phyloP scores from a whole-genome alignment of 2,888 invertebrate genomes.

The Euspilapteryx auroguttella region DNA sequence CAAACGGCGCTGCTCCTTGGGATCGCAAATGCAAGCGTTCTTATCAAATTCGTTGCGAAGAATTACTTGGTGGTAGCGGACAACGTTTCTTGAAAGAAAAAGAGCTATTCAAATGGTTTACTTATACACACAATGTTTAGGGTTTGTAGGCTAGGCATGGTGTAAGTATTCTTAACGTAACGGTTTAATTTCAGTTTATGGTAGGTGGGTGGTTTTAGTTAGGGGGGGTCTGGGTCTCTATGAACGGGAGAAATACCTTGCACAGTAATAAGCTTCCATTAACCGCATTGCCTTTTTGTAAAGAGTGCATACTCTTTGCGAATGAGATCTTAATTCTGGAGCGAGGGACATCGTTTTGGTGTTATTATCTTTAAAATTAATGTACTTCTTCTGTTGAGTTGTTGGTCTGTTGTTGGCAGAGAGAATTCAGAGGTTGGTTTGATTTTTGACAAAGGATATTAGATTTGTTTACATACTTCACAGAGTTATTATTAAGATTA shows the following conservation, averaged over 20 bases:
- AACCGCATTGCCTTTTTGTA: conserved; percentile 73
- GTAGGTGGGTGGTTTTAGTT: not conserved
- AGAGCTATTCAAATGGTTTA: not conserved
- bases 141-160: conserved; percentile 2
- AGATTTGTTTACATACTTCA: too few species aligned
- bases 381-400: too few species aligned
- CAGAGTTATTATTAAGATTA: too few species aligned
- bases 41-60: conserved; percentile 84
- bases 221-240: too few species aligned
- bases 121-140: not conserved
- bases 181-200: not conserved
- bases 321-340: conserved; percentile 55
- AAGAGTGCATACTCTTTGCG: conserved; percentile 72
- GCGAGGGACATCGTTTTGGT: too few species aligned
- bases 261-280: conserved; percentile 61
- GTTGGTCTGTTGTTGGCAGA: too few species aligned
- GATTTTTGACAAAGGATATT: too few species aligned
- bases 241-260: conserved; percentile 63
- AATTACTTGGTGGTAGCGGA: conserved; percentile 76
- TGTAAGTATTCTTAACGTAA: not conserved
- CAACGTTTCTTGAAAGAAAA: conserved; percentile 61
- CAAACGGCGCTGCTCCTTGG: conserved; percentile 74
- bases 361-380: too few species aligned
- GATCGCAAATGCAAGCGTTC: conserved; percentile 59
- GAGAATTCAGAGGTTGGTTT: too few species aligned